Evolutionary conservation across 2,113 vertebrate genomes (phyloP).

Genomic region (Oreochromis aureus): DNA sequence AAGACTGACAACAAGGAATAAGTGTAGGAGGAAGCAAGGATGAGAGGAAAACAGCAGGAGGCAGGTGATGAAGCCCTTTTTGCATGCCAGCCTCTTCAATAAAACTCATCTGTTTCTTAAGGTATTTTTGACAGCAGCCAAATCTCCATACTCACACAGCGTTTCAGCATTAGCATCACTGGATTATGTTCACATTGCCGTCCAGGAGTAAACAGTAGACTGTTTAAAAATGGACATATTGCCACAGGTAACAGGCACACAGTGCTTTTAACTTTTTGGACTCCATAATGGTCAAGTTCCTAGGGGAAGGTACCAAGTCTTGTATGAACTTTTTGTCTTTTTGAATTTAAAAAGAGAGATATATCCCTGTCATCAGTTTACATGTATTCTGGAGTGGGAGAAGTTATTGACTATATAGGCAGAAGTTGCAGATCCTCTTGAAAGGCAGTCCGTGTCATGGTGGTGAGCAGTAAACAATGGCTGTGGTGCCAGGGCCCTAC

Average conservation of each 20-base stretch:
- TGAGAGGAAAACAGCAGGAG: not conserved
- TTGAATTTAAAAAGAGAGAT: not conserved
- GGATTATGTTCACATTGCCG: not conserved
- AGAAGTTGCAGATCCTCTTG: not conserved
- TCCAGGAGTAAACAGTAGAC: not conserved
- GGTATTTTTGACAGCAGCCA: conserved; percentile 20
- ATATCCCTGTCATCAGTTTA: not conserved
- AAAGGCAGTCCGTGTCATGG: not conserved
- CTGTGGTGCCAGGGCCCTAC: not conserved
- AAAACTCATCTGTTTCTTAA: not conserved
- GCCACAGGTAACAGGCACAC: not conserved
- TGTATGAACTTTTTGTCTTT: not conserved
- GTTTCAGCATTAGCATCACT: not conserved
- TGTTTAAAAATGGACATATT: not conserved
- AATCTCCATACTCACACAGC: not conserved
- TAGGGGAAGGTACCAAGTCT: not conserved
- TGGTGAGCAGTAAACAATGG: not conserved
- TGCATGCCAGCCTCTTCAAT: not conserved
- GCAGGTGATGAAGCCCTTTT: not conserved
- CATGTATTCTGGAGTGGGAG: not conserved
- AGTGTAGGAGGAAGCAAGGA: not conserved
- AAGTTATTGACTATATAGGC: not conserved
- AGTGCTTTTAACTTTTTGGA: not conserved
- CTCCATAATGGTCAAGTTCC: not conserved
- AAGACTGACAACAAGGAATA: not conserved